phyloP scores from a whole-genome alignment of 2,113 vertebrate genomes.

The Apistogramma diplotaenia region DNA sequence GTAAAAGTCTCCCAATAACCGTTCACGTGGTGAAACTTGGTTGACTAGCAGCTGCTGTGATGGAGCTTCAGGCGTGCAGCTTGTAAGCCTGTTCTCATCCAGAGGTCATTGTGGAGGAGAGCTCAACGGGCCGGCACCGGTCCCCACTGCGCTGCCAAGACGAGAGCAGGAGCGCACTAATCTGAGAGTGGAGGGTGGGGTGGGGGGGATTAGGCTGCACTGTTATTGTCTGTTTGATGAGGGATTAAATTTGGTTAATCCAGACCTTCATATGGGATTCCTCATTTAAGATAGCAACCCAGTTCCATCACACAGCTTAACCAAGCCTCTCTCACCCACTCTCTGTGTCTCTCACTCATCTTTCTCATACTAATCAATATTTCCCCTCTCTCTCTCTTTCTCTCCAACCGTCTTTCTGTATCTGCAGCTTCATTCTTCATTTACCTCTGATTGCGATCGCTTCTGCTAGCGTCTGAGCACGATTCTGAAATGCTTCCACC shows the following conservation, averaged over 20 bases:
- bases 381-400: slow-evolving; percentile 20
- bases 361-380: slow-evolving; percentile 53
- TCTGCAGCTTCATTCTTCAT: slow-evolving; percentile 8
- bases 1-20: not conserved
- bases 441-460: slow-evolving; percentile 35
- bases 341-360: slow-evolving; percentile 35
- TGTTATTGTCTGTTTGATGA: slow-evolving; percentile 83
- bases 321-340: slow-evolving; percentile 36
- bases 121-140: slow-evolving; percentile 60
- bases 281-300: slow-evolving; percentile 78
- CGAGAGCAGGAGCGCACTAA: slow-evolving; percentile 68
- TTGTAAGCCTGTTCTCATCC: slow-evolving; percentile 55
- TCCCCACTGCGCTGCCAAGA: slow-evolving; percentile 59
- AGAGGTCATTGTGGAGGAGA: slow-evolving; percentile 76
- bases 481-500: not conserved
- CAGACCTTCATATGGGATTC: slow-evolving; percentile 81
- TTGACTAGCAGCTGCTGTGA: slow-evolving; percentile 47
- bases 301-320: slow-evolving; percentile 72
- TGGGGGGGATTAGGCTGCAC: slow-evolving; percentile 74
- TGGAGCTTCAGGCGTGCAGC: slow-evolving; percentile 37
- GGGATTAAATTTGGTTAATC: slow-evolving; percentile 82
- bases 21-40: slow-evolving; percentile 36
- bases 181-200: no score
- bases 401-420: not conserved
- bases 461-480: slow-evolving; percentile 4